Evolutionary conservation across 2,113 vertebrate genomes (phyloP).

Genomic region (Ceuthmochares aereus): DNA sequence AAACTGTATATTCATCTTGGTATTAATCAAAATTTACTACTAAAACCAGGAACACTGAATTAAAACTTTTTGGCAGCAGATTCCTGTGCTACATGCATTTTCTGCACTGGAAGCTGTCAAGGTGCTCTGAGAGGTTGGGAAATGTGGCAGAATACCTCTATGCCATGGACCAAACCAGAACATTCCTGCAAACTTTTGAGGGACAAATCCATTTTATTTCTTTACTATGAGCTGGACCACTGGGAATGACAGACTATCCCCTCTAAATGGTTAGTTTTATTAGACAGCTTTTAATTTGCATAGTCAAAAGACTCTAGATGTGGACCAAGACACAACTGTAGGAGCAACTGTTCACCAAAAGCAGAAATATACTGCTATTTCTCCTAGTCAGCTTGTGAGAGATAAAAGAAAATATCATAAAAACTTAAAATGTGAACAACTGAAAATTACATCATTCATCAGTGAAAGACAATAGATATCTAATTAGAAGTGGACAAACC

Average conservation of each 20-base stretch:
- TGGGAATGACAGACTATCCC: neutral
- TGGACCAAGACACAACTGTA: neutral
- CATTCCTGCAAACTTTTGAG: neutral
- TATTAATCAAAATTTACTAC: neutral
- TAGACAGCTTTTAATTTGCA: neutral
- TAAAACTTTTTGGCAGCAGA: neutral
- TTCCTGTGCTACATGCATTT: neutral
- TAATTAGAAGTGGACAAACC: neutral
- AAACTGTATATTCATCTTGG: neutral
- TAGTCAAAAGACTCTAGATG: neutral
- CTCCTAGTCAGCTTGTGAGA: neutral
- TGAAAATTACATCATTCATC: neutral
- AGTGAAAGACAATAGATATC: neutral
- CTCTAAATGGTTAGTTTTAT: neutral
- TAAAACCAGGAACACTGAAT: neutral
- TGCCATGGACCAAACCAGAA: neutral
- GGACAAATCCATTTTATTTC: neutral
- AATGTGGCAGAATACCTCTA: neutral
- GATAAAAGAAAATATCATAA: neutral
- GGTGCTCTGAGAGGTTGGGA: neutral
- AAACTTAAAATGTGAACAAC: neutral
- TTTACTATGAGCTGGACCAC: neutral
- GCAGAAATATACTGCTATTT: neutral
- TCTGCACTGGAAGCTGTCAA: neutral
- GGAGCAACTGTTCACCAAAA: neutral